A percentile compares a stretch with the other conserved stretches of the same genome.
Evolutionary conservation across 2,797 vertebrate species (phyloP).

Genomic region (Eupleurogrammus muticus): DNA sequence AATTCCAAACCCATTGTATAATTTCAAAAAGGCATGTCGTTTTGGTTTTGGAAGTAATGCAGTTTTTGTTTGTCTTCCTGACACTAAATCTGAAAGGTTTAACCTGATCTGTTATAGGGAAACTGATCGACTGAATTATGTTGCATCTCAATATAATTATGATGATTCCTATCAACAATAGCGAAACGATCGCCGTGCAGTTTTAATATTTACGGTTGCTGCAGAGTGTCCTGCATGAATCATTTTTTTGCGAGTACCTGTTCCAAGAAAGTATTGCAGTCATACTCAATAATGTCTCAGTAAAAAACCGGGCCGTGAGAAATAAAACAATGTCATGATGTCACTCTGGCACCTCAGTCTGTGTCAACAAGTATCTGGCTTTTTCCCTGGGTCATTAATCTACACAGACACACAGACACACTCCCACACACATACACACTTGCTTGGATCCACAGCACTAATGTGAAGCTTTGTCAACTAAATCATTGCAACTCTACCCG

Average conservation of each 20-base stretch:
- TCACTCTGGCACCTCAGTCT: conserved; percentile 57
- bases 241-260: conserved; percentile 3
- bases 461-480: conserved; percentile 79
- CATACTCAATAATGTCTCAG: conserved; percentile 32
- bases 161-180: conserved; percentile 2
- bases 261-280: conserved; percentile 29
- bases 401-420: conserved; percentile 53
- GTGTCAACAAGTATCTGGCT: conserved; percentile 68
- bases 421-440: conserved; percentile 45
- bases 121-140: not conserved
- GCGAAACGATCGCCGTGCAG: conserved; percentile 11
- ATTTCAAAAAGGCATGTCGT: conserved; percentile 10
- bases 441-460: conserved; percentile 65
- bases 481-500: conserved; percentile 75
- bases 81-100: conserved; percentile 11
- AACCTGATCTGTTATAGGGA: not conserved
- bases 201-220: conserved; percentile 40
- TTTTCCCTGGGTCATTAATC: conserved; percentile 71
- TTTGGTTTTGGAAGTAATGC: not conserved
- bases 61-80: conserved; percentile 10
- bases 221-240: conserved; percentile 38
- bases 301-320: conserved; percentile 42
- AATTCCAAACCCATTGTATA: conserved; percentile 16
- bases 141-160: conserved; percentile 3
- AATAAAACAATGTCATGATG: conserved; percentile 64